Conservation (phyloP, 2,888 invertebrate genomes). For the Ichneumon xanthorius region DNA sequence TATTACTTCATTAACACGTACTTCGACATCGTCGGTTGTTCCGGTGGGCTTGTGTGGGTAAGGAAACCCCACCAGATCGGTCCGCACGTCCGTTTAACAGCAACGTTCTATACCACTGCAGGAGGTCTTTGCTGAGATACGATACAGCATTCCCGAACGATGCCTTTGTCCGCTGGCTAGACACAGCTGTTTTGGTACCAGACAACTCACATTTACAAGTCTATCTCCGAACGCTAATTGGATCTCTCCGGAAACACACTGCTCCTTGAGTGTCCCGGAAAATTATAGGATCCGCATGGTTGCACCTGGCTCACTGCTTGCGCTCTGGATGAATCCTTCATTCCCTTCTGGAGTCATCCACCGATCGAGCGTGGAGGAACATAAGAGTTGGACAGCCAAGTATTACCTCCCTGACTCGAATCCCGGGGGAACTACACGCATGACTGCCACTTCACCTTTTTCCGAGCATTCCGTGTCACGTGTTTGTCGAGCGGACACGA, state of each 20-base stretch:
- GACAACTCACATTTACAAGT: conserved; percentile 43
- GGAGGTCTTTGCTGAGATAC: conserved; percentile 23
- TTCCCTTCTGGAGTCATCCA: neutral
- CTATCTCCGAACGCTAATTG: conserved; percentile 54
- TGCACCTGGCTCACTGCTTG: neutral
- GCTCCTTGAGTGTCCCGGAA: conserved; percentile 1
- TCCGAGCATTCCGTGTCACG: neutral
- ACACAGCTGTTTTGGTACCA: conserved; percentile 39
- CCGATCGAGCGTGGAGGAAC: neutral
- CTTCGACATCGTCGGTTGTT: neutral
- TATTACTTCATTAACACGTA: neutral
- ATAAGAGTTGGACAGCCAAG: neutral
- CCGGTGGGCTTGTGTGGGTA: conserved; percentile 11
- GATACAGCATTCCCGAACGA: neutral
- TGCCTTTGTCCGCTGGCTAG: conserved; percentile 28
- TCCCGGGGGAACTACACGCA: neutral
- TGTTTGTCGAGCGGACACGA: neutral
- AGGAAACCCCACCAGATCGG: conserved; percentile 18
- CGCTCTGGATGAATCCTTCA: neutral
- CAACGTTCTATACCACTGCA: conserved; percentile 12
- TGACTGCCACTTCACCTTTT: neutral
- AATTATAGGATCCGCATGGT: conserved; percentile 35
- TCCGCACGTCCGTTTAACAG: conserved; percentile 24
- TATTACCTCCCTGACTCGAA: neutral
- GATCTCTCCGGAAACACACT: conserved; percentile 12